Conservation (phyloP, 2,888 invertebrate genomes). For the Pseudanteris insignis region DNA sequence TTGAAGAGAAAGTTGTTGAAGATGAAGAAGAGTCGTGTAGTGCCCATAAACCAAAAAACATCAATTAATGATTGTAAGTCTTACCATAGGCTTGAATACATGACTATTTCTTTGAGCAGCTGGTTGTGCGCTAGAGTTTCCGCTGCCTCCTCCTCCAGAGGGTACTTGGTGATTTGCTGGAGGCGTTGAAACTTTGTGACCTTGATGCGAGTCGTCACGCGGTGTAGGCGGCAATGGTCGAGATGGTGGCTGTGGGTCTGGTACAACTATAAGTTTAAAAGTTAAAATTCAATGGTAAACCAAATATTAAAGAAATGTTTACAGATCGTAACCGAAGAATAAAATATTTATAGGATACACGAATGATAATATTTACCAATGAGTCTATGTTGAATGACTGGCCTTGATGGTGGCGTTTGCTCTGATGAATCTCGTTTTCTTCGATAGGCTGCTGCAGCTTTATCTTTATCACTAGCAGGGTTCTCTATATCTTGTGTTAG, state of each 20-base stretch:
- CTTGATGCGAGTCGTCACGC: conserved; percentile 69
- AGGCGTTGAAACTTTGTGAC: conserved; percentile 64
- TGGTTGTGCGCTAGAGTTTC: conserved; percentile 62
- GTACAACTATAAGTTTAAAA: conserved; percentile 79
- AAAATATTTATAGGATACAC: no score
- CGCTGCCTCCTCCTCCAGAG: conserved; percentile 48
- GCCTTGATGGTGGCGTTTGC: conserved; percentile 87
- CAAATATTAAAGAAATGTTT: no score
- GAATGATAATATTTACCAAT: conserved; percentile 70
- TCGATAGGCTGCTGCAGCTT: conserved; percentile 55
- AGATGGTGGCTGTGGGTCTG: conserved; percentile 84
- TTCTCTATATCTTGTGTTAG: conserved; percentile 68
- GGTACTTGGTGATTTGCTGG: conserved; percentile 62
- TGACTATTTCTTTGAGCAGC: conserved; percentile 86
- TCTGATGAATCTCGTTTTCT: conserved; percentile 72
- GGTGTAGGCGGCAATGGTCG: conserved; percentile 88
- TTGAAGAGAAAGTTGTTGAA: no score
- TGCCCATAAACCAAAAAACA: no score
- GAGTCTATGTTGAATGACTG: conserved; percentile 89
- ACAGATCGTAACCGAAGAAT: no score
- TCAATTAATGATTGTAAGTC: no score
- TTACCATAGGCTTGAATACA: conserved; percentile 88
- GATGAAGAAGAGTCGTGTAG: no score
- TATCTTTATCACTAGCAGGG: conserved; percentile 49
- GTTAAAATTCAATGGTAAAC: no score